A percentile compares a stretch with the other conserved stretches of the same genome.
Conservation (phyloP, 2,113 vertebrate species). For the Dolichallabes microphthalmus region DNA sequence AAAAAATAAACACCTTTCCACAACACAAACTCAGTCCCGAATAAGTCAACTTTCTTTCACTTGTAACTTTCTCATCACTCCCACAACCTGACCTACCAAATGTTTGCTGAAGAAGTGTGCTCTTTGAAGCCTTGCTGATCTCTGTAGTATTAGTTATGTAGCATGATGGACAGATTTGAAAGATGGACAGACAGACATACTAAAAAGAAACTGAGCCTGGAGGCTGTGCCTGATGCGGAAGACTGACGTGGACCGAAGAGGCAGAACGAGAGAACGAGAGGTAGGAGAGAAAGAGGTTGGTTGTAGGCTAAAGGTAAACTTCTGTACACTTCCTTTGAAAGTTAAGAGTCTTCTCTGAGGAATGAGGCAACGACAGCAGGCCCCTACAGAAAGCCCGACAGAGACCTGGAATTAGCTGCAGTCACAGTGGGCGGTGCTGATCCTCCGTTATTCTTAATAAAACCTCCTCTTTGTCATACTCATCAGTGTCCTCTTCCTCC, state of each 20-base stretch:
- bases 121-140: slow-evolving; percentile 51
- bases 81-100: not conserved
- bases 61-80: slow-evolving; percentile 1
- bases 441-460: slow-evolving; percentile 22
- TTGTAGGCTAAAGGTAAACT: slow-evolving; percentile 36
- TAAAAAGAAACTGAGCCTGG: slow-evolving; percentile 19
- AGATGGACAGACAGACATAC: not conserved
- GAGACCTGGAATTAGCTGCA: slow-evolving; percentile 46
- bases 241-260: slow-evolving; percentile 17
- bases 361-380: not conserved
- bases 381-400: slow-evolving; percentile 35
- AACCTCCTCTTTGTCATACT: slow-evolving; percentile 38
- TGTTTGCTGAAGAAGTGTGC: slow-evolving; percentile 42
- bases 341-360: slow-evolving; percentile 15
- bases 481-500: slow-evolving; percentile 33
- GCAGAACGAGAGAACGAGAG: slow-evolving; percentile 25
- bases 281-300: slow-evolving; percentile 32
- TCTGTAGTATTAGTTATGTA: slow-evolving; percentile 20
- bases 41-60: slow-evolving; percentile 20
- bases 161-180: not conserved
- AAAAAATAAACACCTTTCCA: slow-evolving; percentile 22
- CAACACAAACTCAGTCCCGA: slow-evolving; percentile 42
- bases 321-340: not conserved
- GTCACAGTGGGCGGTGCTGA: slow-evolving; percentile 47
- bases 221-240: slow-evolving; percentile 13